These are phyloP conservation scores for Matsumurasca onukii DNA, from an alignment of 1,140 invertebrate genomes.

Conservation along the genomic window DNA sequence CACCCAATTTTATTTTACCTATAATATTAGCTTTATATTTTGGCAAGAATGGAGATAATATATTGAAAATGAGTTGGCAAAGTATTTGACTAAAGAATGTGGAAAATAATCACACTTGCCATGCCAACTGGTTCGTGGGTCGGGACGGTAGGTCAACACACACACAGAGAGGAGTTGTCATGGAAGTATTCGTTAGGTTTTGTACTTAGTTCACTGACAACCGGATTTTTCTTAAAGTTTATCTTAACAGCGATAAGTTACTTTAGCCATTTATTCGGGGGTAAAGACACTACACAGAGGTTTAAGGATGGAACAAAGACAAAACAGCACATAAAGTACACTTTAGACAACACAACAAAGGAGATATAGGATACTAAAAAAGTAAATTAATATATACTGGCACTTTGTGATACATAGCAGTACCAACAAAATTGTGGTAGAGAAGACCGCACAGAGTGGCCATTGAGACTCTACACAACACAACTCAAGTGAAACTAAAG, in stretches of 20 bases:
- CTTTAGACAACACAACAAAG: conserved; percentile 28
- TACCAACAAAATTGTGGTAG: too few species aligned
- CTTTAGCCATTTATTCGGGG: not conserved
- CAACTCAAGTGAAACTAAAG: conserved; percentile 15
- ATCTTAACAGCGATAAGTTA: not conserved
- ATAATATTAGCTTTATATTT: too few species aligned
- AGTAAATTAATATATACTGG: too few species aligned
- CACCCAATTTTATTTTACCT: too few species aligned
- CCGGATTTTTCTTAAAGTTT: not conserved
- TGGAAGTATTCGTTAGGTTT: conserved; percentile 33
- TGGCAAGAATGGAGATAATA: too few species aligned
- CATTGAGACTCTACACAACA: too few species aligned
- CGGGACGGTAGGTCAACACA: conserved; percentile 35
- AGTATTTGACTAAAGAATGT: too few species aligned
- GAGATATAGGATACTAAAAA: conserved; percentile 15
- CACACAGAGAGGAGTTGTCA: conserved; percentile 40
- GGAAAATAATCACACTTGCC: conserved; percentile 33
- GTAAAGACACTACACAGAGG: conserved; percentile 7
- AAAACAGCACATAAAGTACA: conserved; percentile 24
- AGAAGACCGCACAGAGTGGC: too few species aligned
- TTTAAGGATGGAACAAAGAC: conserved; percentile 22
- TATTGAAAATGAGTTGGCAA: too few species aligned
- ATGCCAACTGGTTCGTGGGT: conserved; percentile 36
- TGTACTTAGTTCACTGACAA: not conserved
- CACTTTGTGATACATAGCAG: too few species aligned